These are phyloP conservation scores for Hyperoplus lanceolatus DNA, from an alignment of 2,797 vertebrate species.

Conservation along the genomic window DNA sequence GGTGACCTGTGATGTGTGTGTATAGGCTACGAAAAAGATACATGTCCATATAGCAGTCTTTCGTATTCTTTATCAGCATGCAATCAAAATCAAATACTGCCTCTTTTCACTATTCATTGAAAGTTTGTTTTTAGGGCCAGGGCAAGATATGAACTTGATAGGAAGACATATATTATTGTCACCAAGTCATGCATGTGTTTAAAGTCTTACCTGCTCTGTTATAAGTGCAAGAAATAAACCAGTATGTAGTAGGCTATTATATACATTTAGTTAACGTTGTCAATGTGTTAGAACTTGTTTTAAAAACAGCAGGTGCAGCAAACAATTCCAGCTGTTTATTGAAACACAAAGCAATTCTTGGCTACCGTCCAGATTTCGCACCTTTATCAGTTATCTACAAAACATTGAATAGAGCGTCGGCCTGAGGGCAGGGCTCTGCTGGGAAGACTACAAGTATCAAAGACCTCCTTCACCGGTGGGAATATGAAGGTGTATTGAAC, in stretches of 20 bases:
- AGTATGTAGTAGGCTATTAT: background rate
- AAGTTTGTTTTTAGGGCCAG: constrained; percentile 10
- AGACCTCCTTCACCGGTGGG: too few relatives aligned
- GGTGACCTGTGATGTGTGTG: too few relatives aligned
- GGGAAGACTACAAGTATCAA: background rate
- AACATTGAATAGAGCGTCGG: background rate
- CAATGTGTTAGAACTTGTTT: background rate
- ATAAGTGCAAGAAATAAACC: background rate
- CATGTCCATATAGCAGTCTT: background rate
- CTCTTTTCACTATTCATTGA: background rate
- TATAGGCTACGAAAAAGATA: too few relatives aligned
- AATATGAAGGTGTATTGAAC: too few relatives aligned
- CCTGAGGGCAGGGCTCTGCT: background rate
- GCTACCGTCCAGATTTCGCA: background rate
- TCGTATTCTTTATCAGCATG: background rate
- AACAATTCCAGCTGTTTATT: background rate
- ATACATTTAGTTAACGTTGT: background rate
- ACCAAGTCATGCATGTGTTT: background rate
- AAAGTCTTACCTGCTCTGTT: background rate
- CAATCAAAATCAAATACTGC: constrained; percentile 9
- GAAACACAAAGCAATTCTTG: background rate
- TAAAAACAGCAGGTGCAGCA: background rate
- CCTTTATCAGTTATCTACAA: background rate
- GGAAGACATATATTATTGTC: background rate
- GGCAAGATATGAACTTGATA: constrained; percentile 1